Evolutionary conservation across 2,797 vertebrate genomes (phyloP).

Genomic region (Dendrocincla fuliginosa): DNA sequence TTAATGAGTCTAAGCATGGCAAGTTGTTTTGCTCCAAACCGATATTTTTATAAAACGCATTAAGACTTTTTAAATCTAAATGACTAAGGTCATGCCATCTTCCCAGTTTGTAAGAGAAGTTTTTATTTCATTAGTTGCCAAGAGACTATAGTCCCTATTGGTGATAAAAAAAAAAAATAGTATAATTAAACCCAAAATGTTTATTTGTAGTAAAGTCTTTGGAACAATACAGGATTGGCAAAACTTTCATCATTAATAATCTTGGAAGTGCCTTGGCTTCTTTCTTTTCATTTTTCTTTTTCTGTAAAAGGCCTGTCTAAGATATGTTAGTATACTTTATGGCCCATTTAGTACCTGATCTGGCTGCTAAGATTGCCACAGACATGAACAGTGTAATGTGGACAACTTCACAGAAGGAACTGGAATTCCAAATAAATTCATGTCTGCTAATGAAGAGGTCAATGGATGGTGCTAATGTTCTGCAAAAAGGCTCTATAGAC

Average conservation of each 20-base stretch:
- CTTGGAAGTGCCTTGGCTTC: neutral
- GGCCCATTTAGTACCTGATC: slow-evolving; percentile 26
- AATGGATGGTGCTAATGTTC: neutral
- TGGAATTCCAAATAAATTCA: slow-evolving; percentile 8
- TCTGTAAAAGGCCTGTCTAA: neutral
- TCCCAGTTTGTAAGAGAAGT: neutral
- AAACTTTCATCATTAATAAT: neutral
- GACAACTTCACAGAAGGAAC: slow-evolving; percentile 26
- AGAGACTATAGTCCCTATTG: neutral
- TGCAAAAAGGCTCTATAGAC: neutral
- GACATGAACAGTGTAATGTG: neutral
- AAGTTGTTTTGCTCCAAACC: neutral
- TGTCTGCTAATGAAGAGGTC: slow-evolving; percentile 2
- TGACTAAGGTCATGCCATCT: fast-evolving
- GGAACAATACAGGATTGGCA: neutral
- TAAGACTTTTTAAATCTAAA: neutral
- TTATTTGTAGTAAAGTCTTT: neutral
- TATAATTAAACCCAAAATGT: neutral
- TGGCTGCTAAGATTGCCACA: neutral
- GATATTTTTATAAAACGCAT: neutral
- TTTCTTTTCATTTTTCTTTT: neutral
- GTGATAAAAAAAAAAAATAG: neutral
- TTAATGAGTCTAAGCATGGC: neutral
- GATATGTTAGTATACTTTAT: neutral
- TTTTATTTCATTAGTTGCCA: neutral